phyloP scores from a whole-genome alignment of 2,888 invertebrate genomes.

The Drosophila gaucha region DNA sequence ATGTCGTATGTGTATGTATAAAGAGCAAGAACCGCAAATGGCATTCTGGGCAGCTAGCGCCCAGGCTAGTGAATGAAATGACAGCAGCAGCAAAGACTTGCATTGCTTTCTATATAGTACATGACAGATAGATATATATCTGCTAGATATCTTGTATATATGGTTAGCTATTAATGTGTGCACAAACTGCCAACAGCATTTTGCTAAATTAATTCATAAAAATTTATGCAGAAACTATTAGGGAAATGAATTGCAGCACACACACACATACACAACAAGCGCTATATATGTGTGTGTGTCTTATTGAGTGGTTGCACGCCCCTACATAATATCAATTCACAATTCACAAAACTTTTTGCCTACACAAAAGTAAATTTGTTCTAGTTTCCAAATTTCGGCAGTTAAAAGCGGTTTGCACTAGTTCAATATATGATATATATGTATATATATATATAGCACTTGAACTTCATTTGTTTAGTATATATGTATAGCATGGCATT shows the following conservation, averaged over 20 bases:
- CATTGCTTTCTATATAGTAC: conserved; percentile 23
- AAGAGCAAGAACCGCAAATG: conserved; percentile 58
- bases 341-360: conserved; percentile 5
- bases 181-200: conserved; percentile 68
- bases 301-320: conserved; percentile 53
- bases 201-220: conserved; percentile 83
- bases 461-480: conserved; percentile 26
- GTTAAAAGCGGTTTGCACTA: conserved; percentile 25
- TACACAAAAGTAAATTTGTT: conserved; percentile 31
- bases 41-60: conserved; percentile 48
- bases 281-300: background rate
- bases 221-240: conserved; percentile 69
- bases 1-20: background rate
- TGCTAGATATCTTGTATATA: conserved; percentile 15
- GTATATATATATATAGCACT: conserved; percentile 14
- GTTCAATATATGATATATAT: background rate
- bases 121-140: conserved; percentile 10
- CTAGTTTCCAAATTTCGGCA: conserved; percentile 5
- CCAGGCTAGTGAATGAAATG: conserved; percentile 75
- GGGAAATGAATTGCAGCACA: conserved; percentile 58
- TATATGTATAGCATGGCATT: conserved; percentile 5
- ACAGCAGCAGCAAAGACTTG: conserved; percentile 64
- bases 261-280: conserved; percentile 14
- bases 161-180: conserved; percentile 59
- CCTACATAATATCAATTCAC: conserved; percentile 16